These are phyloP conservation scores for Myotis yumanensis DNA, from an alignment of 2,113 vertebrate species.

Conservation along the genomic window DNA sequence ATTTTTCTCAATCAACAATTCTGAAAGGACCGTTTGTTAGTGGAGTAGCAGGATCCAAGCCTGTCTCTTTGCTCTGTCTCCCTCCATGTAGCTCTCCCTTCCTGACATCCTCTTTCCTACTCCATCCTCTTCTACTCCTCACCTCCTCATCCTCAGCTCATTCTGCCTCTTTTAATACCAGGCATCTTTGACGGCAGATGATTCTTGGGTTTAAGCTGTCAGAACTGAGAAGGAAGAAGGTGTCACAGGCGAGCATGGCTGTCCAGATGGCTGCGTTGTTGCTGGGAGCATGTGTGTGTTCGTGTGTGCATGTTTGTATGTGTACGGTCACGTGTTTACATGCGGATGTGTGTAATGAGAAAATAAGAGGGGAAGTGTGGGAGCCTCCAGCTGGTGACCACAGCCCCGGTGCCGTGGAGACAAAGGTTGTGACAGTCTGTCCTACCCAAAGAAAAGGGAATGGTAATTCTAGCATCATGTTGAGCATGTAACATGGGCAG, in stretches of 20 bases:
- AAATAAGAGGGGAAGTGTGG: conserved; percentile 55
- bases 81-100: background rate
- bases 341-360: conserved; percentile 53
- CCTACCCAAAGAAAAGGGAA: conserved; percentile 45
- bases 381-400: conserved; percentile 60
- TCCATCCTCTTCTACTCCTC: background rate
- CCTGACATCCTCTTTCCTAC: background rate
- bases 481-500: background rate
- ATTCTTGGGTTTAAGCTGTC: conserved; percentile 66
- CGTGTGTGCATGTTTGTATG: conserved; percentile 62
- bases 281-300: conserved; percentile 40
- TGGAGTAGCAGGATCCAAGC: background rate
- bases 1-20: conserved; percentile 51
- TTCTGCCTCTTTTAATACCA: conserved; percentile 54
- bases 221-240: conserved; percentile 56
- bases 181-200: conserved; percentile 41
- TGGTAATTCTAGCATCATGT: conserved; percentile 63
- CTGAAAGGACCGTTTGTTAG: background rate
- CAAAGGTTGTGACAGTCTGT: conserved; percentile 45
- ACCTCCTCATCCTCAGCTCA: background rate
- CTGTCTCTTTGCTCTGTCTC: background rate
- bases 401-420: conserved; percentile 24
- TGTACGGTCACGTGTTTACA: conserved; percentile 69
- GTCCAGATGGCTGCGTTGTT: conserved; percentile 70
- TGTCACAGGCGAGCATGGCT: conserved; percentile 30